Evolutionary conservation across 92 coral and sea anemone genomes (phyloP).

Genomic region (Zoanthus sociatus): DNA sequence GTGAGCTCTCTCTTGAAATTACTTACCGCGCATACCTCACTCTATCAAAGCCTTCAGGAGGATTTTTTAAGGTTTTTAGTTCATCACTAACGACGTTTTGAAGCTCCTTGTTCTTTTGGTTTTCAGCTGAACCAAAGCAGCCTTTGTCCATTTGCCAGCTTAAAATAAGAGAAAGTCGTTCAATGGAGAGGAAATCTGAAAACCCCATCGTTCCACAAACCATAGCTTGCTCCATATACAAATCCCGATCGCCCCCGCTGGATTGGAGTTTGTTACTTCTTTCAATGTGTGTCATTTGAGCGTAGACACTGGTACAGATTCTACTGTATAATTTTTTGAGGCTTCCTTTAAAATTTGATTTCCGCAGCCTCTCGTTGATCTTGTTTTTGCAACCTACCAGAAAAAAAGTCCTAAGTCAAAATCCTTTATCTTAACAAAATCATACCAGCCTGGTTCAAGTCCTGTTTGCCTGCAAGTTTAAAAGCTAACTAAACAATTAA

Average conservation of each 20-base stretch:
- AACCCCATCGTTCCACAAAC: conserved; percentile 89
- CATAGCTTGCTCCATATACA: conserved; percentile 95
- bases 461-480: background rate
- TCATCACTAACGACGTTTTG: conserved; percentile 12
- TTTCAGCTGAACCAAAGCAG: conserved; percentile 68
- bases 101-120: conserved; percentile 1
- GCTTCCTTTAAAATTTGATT: conserved; percentile 61
- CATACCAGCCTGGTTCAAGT: no score
- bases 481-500: no score
- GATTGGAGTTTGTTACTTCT: conserved; percentile 1
- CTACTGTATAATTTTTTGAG: conserved; percentile 73
- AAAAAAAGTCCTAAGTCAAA: no score
- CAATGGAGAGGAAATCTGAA: conserved; percentile 64
- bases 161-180: conserved; percentile 64
- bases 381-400: conserved; percentile 26
- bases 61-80: background rate
- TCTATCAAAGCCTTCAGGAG: background rate
- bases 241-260: conserved; percentile 52
- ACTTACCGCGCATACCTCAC: conserved; percentile 21
- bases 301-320: conserved; percentile 85
- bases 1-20: no score
- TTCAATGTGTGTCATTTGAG: conserved; percentile 83
- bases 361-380: conserved; percentile 49
- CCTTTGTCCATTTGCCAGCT: conserved; percentile 84
- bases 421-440: background rate